phyloP scores from a whole-genome alignment of 1,140 invertebrate species.

The Conopomorpha cramerella region DNA sequence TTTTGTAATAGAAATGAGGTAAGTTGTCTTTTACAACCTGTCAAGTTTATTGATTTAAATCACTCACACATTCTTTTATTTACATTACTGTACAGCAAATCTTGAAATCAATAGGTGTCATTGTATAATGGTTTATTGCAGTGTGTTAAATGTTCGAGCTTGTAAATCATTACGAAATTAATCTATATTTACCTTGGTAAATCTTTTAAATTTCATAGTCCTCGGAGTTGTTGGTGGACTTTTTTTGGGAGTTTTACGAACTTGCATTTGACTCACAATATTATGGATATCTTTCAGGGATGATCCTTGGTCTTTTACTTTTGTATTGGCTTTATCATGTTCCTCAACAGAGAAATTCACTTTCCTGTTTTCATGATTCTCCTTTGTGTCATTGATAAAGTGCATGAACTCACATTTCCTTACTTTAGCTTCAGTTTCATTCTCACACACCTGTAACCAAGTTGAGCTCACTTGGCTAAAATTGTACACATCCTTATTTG shows the following conservation, averaged over 20 bases:
- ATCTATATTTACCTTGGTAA: slow-evolving; percentile 36
- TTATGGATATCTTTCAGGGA: slow-evolving; percentile 42
- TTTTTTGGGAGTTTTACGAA: slow-evolving; percentile 8
- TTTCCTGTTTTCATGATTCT: slow-evolving; percentile 30
- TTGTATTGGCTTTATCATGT: slow-evolving; percentile 12
- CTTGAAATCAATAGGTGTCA: too few species aligned
- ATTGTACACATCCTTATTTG: slow-evolving; percentile 38
- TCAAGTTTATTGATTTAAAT: too few species aligned
- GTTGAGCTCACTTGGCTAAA: slow-evolving; percentile 35
- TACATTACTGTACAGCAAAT: too few species aligned
- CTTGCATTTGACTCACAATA: slow-evolving; percentile 13
- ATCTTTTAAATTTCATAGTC: slow-evolving; percentile 46
- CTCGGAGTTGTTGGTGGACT: slow-evolving; percentile 55
- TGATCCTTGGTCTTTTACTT: slow-evolving; percentile 10
- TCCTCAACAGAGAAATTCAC: slow-evolving; percentile 10
- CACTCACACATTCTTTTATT: too few species aligned
- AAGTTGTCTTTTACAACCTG: too few species aligned
- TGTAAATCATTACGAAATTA: background rate
- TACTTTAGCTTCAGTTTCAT: slow-evolving; percentile 16
- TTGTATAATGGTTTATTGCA: too few species aligned
- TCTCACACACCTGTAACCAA: slow-evolving; percentile 36
- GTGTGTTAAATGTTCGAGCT: too few species aligned
- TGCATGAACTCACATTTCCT: slow-evolving; percentile 17
- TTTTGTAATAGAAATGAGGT: too few species aligned
- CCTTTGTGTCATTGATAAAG: slow-evolving; percentile 24